Evolutionary conservation across 2,113 vertebrate species (phyloP), one percentile per base, ranked within the genome.

Genomic region (Hepsetus odoe): DNA sequence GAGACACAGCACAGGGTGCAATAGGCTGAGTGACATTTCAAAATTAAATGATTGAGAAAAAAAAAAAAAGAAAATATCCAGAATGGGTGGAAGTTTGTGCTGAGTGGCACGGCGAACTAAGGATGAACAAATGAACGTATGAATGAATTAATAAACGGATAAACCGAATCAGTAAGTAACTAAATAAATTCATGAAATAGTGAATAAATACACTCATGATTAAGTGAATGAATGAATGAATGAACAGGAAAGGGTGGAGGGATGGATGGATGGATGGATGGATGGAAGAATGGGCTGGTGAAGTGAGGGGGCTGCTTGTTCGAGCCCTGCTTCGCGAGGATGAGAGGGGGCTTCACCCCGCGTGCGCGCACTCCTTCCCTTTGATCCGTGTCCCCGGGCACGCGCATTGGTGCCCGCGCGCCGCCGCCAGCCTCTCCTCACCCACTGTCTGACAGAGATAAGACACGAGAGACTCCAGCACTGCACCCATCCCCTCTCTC

Each of bases 341-440:
- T 95, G 93, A 96, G 94, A 95, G 93, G 92, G 93, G 92, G 94
- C 90, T 90, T 92, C 90, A 90, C 84, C 46, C 46, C 72, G 61
- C 40, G 55, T 70, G n/a, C 38, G 28, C 32, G 67, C 62, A n/a
- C 55, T 61, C 7, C 88, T 92, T 93, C 91, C 92, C 97, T 99
- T 99, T 99, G 96, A 98, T 98, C 96, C 94, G 92, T 97, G 95
- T 97, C 97, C 97, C 92, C 95, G 94, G 97, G 97, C 96, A 94
- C 94, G 93, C 95, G 93, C 95, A 92, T 95, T 88, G 88, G 90
- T 20, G 74, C 82, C 64, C 93, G 76, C 87, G 88, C 88, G 92
- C 94, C 94, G 92, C 94, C 91, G 95, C 89, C 94, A 96, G 95
- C 94, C 95, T 96, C 95, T 95, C 95, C 94, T 94, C 93, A 95